Evolutionary conservation across 2,888 invertebrate genomes (phyloP), one percentile per base, ranked within the genome.

Genomic region (Monopis laevigella): DNA sequence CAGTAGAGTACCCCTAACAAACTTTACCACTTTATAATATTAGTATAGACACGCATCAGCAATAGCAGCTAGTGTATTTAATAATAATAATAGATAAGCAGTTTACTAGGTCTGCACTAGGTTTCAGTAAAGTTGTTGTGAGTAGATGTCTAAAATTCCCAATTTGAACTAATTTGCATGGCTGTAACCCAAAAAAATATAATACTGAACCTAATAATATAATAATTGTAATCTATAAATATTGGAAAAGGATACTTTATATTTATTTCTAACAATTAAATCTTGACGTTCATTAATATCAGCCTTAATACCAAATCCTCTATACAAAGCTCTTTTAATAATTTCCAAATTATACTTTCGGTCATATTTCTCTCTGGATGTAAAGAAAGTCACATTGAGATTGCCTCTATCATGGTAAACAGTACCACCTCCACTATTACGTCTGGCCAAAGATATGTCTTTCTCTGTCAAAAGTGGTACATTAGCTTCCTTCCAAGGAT

Each of bases 321-420:
- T 84, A 58, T 87, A 89, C 42, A 99, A 70, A 7, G 93, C 91
- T 50, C 90, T 84, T 39, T 90, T 89, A 42, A 99, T 88, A 39
- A 97, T 83, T 54, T 92, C 88, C 59, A 99, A 80, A 78, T 99
- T 99, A 55, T 88, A 88, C 55, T 87, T 88, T 43, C 98, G 84
- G 65, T 94, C 87, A 63, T 98, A 97, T 43, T 88, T 83, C 49
- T 89, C 88, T 48, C 89, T 85, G 2, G 90, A 85, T 8, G 94
- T 92, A 56, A 99, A 92, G 68, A 98, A 96, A 0, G 96, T 92
- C 48, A 96, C 83, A 73, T 97, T 98, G 0, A 97, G 78, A 75
- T 96, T 97, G 43, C 96, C 97, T 48, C 85, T 74, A 67, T 99
- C 98, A 66, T 99, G 98, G 67, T 94, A 99, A 16, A 99, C 97